These are phyloP conservation scores for Eudyptes chrysolophus DNA, from an alignment of 2,113 vertebrate genomes.

Conservation along the genomic window DNA sequence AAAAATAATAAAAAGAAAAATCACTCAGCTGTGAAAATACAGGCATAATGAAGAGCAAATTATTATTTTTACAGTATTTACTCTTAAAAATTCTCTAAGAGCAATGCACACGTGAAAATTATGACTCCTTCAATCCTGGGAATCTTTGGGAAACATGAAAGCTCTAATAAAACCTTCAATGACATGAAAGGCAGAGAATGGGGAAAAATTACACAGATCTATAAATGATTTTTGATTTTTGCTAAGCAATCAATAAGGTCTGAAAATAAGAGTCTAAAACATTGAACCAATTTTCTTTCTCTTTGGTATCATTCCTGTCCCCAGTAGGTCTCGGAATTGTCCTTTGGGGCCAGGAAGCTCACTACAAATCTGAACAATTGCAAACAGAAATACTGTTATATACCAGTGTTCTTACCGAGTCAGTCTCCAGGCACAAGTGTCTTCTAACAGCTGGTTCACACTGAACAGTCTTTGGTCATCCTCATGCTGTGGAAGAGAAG, in stretches of 20 bases:
- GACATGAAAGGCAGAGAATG: background rate
- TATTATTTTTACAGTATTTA: background rate
- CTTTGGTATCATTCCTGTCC: background rate
- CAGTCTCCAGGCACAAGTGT: conserved; percentile 57
- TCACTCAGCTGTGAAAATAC: background rate
- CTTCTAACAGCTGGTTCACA: conserved; percentile 58
- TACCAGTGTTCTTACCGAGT: conserved; percentile 48
- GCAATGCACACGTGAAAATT: fast-evolving
- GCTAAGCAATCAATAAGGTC: background rate
- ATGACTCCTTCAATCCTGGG: background rate
- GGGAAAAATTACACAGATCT: background rate
- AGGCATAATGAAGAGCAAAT: background rate
- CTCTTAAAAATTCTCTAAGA: background rate
- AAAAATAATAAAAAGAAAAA: background rate
- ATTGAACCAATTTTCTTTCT: background rate
- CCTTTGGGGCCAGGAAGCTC: background rate
- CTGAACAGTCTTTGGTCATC: conserved; percentile 67
- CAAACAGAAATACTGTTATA: background rate
- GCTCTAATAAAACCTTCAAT: background rate
- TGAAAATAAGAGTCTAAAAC: background rate
- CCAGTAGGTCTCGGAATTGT: background rate
- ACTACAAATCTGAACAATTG: background rate
- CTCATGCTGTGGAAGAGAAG: conserved; percentile 46
- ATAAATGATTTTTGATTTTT: background rate
- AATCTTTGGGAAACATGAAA: background rate